Evolutionary conservation across 2,113 vertebrate genomes (phyloP).

Genomic region (Varanus komodoensis): DNA sequence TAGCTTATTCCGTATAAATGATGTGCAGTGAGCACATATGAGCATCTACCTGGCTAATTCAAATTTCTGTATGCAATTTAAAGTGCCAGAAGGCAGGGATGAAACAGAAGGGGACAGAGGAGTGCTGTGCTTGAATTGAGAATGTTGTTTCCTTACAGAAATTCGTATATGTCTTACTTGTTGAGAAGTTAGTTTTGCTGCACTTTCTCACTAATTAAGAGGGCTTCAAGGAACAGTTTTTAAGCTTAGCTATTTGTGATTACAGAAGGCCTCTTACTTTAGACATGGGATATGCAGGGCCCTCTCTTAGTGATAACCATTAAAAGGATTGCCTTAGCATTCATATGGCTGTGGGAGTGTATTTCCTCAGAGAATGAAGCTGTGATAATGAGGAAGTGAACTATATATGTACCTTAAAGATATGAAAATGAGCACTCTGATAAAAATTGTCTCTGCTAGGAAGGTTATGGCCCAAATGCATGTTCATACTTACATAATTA

Average conservation of each 20-base stretch:
- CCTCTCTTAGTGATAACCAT: neutral
- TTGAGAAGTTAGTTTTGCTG: neutral
- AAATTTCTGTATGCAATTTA: neutral
- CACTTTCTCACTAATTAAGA: neutral
- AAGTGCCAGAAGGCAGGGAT: neutral
- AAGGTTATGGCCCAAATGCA: neutral
- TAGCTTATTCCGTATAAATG: neutral
- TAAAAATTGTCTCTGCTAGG: neutral
- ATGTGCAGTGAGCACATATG: neutral
- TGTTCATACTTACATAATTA: neutral
- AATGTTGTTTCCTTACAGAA: neutral
- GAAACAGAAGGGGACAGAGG: neutral
- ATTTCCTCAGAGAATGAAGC: neutral
- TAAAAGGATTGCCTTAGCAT: neutral
- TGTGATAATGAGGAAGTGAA: too few relatives aligned
- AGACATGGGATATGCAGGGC: neutral
- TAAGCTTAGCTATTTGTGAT: neutral
- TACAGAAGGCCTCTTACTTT: neutral
- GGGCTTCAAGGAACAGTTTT: neutral
- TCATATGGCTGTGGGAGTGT: neutral
- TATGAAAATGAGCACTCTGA: neutral
- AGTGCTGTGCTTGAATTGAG: too few relatives aligned
- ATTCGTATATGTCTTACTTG: neutral
- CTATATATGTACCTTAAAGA: neutral
- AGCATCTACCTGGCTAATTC: neutral